These are phyloP conservation scores for Ageneiosus marmoratus DNA, from an alignment of 2,113 vertebrate species.

Conservation along the genomic window DNA sequence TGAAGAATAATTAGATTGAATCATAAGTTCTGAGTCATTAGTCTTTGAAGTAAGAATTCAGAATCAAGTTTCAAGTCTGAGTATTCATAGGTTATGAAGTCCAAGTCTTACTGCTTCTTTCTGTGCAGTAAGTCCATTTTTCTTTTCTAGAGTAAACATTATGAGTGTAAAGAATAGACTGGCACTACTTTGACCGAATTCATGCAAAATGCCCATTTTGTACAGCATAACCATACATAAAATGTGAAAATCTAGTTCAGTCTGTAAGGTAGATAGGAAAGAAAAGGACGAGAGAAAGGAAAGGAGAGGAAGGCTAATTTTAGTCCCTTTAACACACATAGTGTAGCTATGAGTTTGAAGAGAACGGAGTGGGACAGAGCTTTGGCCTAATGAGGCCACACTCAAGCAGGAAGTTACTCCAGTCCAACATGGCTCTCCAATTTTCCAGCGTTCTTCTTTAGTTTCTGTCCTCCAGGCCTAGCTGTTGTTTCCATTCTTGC, in stretches of 20 bases:
- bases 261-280: conserved; percentile 18
- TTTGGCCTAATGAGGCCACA: conserved; percentile 46
- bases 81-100: neutral
- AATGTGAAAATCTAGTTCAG: conserved; percentile 42
- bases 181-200: too few relatives aligned
- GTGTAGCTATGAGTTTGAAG: conserved; percentile 40
- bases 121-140: neutral
- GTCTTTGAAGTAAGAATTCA: neutral
- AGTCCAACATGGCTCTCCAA: conserved; percentile 18
- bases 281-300: conserved; percentile 30
- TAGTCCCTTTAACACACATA: conserved; percentile 54
- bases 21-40: neutral
- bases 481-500: conserved; percentile 18
- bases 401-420: conserved; percentile 32
- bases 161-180: neutral
- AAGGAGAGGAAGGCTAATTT: conserved; percentile 42
- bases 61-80: neutral
- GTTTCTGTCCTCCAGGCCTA: conserved; percentile 35
- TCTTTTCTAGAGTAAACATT: neutral
- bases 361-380: conserved; percentile 34
- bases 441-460: conserved; percentile 32
- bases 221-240: neutral
- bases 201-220: neutral
- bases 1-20: too few relatives aligned
- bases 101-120: neutral